These are phyloP conservation scores for Lithobates sylvaticus DNA, from an alignment of 2,797 vertebrate species.

Conservation along the genomic window DNA sequence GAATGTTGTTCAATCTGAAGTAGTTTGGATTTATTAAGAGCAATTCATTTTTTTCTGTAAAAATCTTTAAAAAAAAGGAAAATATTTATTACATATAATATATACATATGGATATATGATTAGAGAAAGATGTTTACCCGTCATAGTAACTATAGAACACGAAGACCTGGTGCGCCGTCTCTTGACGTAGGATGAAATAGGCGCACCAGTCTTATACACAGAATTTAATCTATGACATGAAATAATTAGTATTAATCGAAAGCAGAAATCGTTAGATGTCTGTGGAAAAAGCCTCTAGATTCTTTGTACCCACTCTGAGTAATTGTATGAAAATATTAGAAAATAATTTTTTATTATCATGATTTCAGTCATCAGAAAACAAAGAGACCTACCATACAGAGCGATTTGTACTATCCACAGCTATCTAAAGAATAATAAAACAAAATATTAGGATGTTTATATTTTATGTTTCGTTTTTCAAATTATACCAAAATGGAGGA, in stretches of 20 bases:
- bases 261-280: conserved; percentile 59
- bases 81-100: conserved; percentile 61
- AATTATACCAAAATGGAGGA: neutral
- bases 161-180: neutral
- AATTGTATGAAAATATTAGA: conserved; percentile 64
- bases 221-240: conserved; percentile 25
- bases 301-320: conserved; percentile 60
- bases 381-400: conserved; percentile 62
- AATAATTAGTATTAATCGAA: conserved; percentile 60
- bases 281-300: conserved; percentile 64
- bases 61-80: conserved; percentile 58
- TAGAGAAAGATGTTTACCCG: conserved; percentile 59
- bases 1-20: conserved; percentile 86
- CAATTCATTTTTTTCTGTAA: conserved; percentile 79
- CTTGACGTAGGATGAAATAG: neutral
- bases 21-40: conserved; percentile 89
- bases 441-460: conserved; percentile 68
- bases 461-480: neutral
- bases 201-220: neutral
- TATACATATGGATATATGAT: conserved; percentile 50
- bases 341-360: conserved; percentile 60
- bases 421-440: conserved; percentile 79
- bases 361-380: conserved; percentile 9
- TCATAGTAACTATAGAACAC: neutral
- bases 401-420: conserved; percentile 76